These are phyloP conservation scores for Scatophagus argus DNA, from an alignment of 2,113 vertebrate species.

Conservation along the genomic window DNA sequence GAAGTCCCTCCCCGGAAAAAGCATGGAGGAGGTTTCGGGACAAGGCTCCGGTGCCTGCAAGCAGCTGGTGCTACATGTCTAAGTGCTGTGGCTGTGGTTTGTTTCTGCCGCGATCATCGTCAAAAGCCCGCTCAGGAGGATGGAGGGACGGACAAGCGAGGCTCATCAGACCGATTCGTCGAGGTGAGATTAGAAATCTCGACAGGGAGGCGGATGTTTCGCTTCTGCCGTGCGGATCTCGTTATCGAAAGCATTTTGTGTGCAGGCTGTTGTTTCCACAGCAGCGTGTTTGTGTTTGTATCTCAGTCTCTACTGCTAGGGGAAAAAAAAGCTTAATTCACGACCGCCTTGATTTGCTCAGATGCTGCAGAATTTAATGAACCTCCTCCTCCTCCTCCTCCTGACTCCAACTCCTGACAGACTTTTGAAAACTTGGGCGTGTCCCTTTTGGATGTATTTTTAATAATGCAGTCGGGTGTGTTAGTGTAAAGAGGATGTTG, in stretches of 20 bases:
- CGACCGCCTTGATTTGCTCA: neutral
- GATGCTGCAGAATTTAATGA: slow-evolving; percentile 29
- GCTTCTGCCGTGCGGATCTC: neutral
- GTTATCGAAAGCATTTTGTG: neutral
- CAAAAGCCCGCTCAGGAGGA: neutral
- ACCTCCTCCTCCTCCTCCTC: slow-evolving; percentile 23
- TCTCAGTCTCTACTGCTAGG: neutral
- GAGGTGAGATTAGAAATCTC: slow-evolving; percentile 49
- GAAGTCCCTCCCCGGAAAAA: slow-evolving; percentile 84
- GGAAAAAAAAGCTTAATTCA: neutral
- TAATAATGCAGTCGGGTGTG: neutral
- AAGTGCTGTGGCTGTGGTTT: neutral
- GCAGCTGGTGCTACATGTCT: neutral
- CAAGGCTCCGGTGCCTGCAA: neutral
- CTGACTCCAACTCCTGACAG: slow-evolving; percentile 26
- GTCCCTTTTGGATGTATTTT: slow-evolving; percentile 19
- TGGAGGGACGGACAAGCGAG: neutral
- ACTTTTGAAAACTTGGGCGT: slow-evolving; percentile 62
- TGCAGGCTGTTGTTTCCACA: neutral
- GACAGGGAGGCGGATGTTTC: slow-evolving; percentile 17
- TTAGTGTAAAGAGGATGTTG: slow-evolving; percentile 20
- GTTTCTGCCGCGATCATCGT: neutral
- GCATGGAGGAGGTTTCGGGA: slow-evolving; percentile 54
- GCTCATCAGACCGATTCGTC: neutral
- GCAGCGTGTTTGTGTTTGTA: neutral